Conservation (phyloP, 2,797 vertebrate species). For the Psittacula derbiana region DNA sequence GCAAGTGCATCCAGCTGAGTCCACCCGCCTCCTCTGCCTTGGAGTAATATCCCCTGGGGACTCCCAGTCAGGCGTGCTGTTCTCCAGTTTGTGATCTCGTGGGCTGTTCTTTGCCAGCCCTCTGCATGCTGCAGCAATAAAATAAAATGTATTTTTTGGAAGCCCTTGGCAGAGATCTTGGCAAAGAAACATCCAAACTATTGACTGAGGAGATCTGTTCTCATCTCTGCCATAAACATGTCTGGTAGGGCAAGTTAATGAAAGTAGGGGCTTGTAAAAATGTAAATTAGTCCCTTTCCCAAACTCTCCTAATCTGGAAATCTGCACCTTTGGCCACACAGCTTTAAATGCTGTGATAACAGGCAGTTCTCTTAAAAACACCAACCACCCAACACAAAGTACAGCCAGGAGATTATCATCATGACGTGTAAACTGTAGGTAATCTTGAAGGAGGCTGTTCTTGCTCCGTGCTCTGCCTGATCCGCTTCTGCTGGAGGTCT, state of each 20-base stretch:
- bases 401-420: not conserved
- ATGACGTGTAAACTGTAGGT: rapidly evolving
- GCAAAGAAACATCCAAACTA: not conserved
- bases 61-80: not conserved
- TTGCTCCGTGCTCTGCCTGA: not conserved
- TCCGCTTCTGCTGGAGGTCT: rapidly evolving
- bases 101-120: conserved; percentile 17
- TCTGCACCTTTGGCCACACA: not conserved
- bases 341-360: not conserved
- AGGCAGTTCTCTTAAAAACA: not conserved
- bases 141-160: conserved; percentile 26
- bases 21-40: not conserved
- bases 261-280: not conserved
- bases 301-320: not conserved
- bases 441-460: not conserved
- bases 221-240: not conserved
- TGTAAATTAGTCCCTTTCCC: not conserved
- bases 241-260: not conserved
- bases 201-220: not conserved
- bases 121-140: not conserved
- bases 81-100: conserved; percentile 43
- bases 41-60: not conserved
- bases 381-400: too few relatives aligned
- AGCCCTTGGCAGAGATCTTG: not conserved
- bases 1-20: conserved; percentile 1